phyloP scores from a whole-genome alignment of 2,888 invertebrate genomes.

The Antheraea yamamai region DNA sequence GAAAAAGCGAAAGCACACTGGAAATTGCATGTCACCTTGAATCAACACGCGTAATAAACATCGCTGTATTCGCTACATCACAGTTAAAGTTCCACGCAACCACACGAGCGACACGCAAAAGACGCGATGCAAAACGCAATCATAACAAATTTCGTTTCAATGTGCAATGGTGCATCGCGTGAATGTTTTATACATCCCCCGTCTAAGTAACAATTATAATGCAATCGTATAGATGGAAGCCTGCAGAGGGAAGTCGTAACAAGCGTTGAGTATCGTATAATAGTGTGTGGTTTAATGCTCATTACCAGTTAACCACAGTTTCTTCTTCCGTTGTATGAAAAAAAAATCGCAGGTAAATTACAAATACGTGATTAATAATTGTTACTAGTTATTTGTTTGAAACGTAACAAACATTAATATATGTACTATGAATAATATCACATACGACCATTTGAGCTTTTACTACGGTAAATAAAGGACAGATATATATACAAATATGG shows the following conservation, averaged over 20 bases:
- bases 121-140: not conserved
- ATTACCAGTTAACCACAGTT: not conserved
- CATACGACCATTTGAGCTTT: not conserved
- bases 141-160: not conserved
- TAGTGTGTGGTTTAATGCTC: slow-evolving; percentile 30
- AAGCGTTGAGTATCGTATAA: slow-evolving; percentile 45
- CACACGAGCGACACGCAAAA: not conserved
- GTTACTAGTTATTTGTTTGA: not conserved
- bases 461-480: not conserved
- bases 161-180: not conserved
- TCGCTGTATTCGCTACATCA: slow-evolving; percentile 5
- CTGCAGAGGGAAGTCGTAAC: slow-evolving; percentile 42
- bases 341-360: not conserved
- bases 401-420: not conserved
- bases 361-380: not conserved
- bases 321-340: not conserved
- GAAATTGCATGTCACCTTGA: slow-evolving; percentile 37
- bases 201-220: slow-evolving; percentile 47
- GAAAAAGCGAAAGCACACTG: slow-evolving; percentile 76
- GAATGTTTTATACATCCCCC: slow-evolving; percentile 30
- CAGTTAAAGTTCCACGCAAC: not conserved
- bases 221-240: slow-evolving; percentile 44
- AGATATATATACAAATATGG: not conserved
- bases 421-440: not conserved
- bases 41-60: not conserved